A percentile compares a stretch with the other conserved stretches of the same genome.
phyloP scores from a whole-genome alignment of 1,140 invertebrate species.

The Pygmarrhopalites habei region DNA sequence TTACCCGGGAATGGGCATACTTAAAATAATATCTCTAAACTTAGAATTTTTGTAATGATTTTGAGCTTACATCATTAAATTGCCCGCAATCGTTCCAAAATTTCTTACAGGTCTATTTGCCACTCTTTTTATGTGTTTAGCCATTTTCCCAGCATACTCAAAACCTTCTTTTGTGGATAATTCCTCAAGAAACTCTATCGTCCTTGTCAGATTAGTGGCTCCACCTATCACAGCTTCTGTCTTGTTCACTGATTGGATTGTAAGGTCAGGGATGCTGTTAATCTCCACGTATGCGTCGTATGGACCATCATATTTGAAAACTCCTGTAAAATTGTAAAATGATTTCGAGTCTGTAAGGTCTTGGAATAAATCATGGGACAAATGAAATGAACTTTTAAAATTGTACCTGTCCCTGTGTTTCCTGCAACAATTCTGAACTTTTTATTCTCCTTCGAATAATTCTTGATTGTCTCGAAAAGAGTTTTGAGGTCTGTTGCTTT shows the following conservation, averaged over 20 bases:
- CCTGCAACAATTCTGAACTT: constrained; percentile 52
- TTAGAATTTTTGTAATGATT: no score
- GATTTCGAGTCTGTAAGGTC: no score
- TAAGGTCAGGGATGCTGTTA: background rate
- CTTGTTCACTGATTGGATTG: background rate
- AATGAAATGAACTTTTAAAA: no score
- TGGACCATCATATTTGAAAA: constrained; percentile 3
- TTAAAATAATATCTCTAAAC: no score
- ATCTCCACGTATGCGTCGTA: constrained; percentile 12
- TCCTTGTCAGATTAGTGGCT: background rate
- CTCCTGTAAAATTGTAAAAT: no score
- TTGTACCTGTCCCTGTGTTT: constrained; percentile 59
- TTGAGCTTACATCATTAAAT: constrained; percentile 50
- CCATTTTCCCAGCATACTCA: constrained; percentile 51
- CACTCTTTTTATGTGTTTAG: constrained; percentile 59
- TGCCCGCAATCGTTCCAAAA: constrained; percentile 45
- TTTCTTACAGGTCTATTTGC: constrained; percentile 60
- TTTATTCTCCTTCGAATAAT: background rate
- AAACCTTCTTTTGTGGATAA: constrained; percentile 48
- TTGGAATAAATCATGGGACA: no score
- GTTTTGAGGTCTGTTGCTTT: background rate
- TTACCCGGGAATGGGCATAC: no score
- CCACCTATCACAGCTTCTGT: background rate
- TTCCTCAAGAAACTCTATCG: constrained; percentile 48
- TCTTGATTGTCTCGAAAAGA: background rate